Percentiles rank a stretch among this genome's conserved stretches.
Conservation (phyloP, 2,888 invertebrate genomes). For the Drosophila buzzatii region DNA sequence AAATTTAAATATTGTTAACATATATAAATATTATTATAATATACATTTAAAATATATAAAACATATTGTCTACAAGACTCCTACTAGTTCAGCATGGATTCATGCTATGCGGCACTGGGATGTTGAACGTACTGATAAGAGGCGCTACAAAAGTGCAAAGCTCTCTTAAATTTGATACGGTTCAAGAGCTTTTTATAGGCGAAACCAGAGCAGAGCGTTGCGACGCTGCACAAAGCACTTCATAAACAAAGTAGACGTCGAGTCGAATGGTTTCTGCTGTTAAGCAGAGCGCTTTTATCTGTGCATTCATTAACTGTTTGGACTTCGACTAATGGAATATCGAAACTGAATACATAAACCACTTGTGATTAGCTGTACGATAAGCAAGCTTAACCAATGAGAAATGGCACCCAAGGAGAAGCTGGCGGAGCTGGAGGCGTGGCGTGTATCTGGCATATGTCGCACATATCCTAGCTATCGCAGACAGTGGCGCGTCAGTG, state of each 20-base stretch:
- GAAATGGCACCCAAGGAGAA: constrained; percentile 57
- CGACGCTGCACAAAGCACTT: neutral
- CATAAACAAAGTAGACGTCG: constrained; percentile 46
- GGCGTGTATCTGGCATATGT: constrained; percentile 80
- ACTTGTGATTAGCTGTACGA: neutral
- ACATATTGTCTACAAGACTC: neutral
- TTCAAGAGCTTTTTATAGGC: constrained; percentile 58
- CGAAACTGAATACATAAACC: neutral
- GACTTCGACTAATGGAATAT: constrained; percentile 34
- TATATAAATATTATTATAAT: neutral
- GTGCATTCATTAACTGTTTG: constrained; percentile 15
- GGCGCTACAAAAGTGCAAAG: constrained; percentile 30
- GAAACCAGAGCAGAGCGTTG: constrained; percentile 30
- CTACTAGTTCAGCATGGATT: neutral
- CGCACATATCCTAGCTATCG: constrained; percentile 82
- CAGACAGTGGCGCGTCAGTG: constrained; percentile 50
- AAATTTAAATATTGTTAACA: neutral
- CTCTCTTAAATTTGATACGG: constrained; percentile 28
- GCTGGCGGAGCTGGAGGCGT: constrained; percentile 47
- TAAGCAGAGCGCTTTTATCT: constrained; percentile 39
- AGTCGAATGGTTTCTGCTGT: constrained; percentile 10
- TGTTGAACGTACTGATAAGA: constrained; percentile 25
- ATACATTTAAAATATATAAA: neutral
- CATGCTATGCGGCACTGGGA: neutral
- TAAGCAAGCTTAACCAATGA: neutral